Conservation (phyloP, 2,888 invertebrate genomes). For the Villa cingulata region DNA sequence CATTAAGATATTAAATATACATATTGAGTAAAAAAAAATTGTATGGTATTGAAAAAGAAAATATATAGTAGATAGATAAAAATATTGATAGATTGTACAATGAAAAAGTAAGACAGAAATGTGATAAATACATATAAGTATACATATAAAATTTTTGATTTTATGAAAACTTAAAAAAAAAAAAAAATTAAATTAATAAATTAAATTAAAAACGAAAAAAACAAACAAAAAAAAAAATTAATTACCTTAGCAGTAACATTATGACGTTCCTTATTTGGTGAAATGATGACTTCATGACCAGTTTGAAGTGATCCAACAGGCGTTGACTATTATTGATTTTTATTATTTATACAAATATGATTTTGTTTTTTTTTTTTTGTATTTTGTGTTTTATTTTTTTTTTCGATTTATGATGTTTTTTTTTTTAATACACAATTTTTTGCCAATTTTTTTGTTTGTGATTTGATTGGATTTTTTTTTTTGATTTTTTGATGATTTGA, state of each 20-base stretch:
- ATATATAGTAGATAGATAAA: too few relatives aligned
- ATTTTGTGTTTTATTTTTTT: not conserved
- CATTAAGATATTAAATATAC: too few relatives aligned
- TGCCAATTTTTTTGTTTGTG: not conserved
- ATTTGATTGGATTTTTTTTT: not conserved
- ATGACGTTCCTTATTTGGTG: conserved; percentile 79
- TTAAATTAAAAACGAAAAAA: not conserved
- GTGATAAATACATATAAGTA: too few relatives aligned
- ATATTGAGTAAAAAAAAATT: too few relatives aligned
- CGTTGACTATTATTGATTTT: conserved; percentile 69
- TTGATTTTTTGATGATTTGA: not conserved
- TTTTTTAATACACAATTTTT: not conserved
- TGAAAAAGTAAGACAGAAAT: too few relatives aligned
- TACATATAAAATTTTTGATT: not conserved
- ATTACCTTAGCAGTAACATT: conserved; percentile 66
- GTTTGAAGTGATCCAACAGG: conserved; percentile 86
- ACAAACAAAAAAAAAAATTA: not conserved
- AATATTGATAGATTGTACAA: too few relatives aligned
- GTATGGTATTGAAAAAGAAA: too few relatives aligned
- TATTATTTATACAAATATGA: conserved; percentile 11
- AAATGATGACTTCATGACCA: conserved; percentile 79
- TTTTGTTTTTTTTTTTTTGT: not conserved
- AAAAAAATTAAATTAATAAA: not conserved
- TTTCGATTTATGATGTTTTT: not conserved
- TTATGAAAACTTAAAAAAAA: not conserved